Evolutionary conservation across 2,888 invertebrate species (phyloP).

Genomic region (Kuschelorhynchus macadamiae): DNA sequence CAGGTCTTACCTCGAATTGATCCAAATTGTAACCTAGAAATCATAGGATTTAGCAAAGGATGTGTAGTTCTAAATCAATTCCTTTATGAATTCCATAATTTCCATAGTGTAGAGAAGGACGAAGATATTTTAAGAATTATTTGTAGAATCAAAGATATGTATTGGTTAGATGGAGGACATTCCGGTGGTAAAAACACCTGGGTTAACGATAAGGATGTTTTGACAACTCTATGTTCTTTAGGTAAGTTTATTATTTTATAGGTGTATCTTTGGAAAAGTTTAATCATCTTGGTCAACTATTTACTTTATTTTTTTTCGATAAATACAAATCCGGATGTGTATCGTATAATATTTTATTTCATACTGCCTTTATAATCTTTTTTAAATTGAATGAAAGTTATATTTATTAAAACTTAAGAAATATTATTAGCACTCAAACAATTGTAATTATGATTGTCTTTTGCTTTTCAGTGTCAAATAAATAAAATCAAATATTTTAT

Average conservation of each 20-base stretch:
- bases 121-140: constrained; percentile 75
- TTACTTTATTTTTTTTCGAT: too few relatives aligned
- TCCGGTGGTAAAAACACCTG: constrained; percentile 91
- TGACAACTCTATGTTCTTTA: constrained; percentile 81
- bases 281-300: too few relatives aligned
- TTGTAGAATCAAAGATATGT: constrained; percentile 81
- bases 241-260: constrained; percentile 72
- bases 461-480: too few relatives aligned
- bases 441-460: too few relatives aligned
- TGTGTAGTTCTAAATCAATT: constrained; percentile 94
- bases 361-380: too few relatives aligned
- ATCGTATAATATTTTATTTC: too few relatives aligned
- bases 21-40: constrained; percentile 32
- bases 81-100: constrained; percentile 86
- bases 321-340: too few relatives aligned
- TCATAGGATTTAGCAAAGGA: constrained; percentile 92
- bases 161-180: constrained; percentile 94
- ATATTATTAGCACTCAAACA: too few relatives aligned
- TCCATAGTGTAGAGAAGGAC: constrained; percentile 77
- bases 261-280: too few relatives aligned
- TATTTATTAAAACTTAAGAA: too few relatives aligned
- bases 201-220: constrained; percentile 82
- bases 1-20: not conserved
- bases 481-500: too few relatives aligned
- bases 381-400: too few relatives aligned